These are phyloP conservation scores for Philaethria dido DNA, from an alignment of 2,888 invertebrate species.

Conservation along the genomic window DNA sequence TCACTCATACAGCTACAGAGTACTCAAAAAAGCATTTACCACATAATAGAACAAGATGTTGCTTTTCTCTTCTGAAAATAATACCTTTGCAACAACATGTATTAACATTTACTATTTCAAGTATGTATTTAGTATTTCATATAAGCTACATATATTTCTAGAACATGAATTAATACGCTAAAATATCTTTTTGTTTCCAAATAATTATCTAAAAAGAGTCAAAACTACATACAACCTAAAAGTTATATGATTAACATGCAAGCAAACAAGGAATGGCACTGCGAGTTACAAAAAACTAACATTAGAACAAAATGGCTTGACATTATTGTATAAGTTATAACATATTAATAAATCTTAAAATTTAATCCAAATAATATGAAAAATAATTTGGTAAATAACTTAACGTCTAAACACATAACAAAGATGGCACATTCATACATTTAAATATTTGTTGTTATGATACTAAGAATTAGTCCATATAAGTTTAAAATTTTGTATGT, in stretches of 20 bases:
- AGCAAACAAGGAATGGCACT: constrained; percentile 38
- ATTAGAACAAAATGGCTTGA: constrained; percentile 8
- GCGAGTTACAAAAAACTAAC: constrained; percentile 10
- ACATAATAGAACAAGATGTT: neutral
- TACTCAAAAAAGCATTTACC: neutral
- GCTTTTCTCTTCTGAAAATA: neutral
- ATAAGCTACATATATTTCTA: neutral
- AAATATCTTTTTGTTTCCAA: constrained; percentile 13
- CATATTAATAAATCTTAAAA: neutral
- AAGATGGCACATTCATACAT: constrained; percentile 36
- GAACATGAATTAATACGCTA: constrained; percentile 20
- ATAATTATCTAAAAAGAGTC: constrained; percentile 3
- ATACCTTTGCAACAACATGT: neutral
- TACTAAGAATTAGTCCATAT: neutral
- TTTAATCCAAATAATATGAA: neutral
- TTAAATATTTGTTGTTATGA: neutral
- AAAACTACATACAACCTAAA: constrained; percentile 13
- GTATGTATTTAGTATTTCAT: neutral
- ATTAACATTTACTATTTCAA: neutral
- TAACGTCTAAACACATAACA: constrained; percentile 42
- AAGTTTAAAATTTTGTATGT: neutral
- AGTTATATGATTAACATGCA: constrained; percentile 19
- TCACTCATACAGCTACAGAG: no score
- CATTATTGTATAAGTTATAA: neutral
- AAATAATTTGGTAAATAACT: constrained; percentile 21